These are phyloP conservation scores for Cebidichthys violaceus DNA, from an alignment of 2,113 vertebrate species.

Conservation along the genomic window DNA sequence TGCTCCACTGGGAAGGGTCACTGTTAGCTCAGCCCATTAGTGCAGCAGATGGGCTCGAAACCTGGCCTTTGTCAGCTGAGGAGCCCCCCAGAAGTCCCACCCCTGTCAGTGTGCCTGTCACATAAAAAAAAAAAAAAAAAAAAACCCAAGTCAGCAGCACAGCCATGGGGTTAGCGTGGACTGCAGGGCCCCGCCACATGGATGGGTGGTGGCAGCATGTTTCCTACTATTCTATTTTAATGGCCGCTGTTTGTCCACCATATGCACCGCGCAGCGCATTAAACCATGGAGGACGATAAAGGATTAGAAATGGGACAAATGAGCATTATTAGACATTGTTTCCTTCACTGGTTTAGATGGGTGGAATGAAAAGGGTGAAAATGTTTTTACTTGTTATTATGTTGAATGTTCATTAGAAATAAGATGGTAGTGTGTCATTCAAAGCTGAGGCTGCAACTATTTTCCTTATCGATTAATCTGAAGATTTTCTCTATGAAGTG, in stretches of 20 bases:
- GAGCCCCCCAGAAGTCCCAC: slow-evolving; percentile 64
- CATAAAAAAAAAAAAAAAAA: slow-evolving; percentile 49
- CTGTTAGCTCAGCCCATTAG: slow-evolving; percentile 72
- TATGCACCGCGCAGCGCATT: background rate
- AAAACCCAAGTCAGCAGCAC: slow-evolving; percentile 63
- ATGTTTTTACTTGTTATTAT: background rate
- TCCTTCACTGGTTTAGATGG: slow-evolving; percentile 1
- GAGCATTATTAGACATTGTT: background rate
- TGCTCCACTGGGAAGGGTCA: slow-evolving; percentile 76
- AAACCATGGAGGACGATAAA: background rate
- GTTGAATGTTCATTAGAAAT: slow-evolving; percentile 1
- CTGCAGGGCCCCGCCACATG: slow-evolving; percentile 57
- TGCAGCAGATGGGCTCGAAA: slow-evolving; percentile 81
- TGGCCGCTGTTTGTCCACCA: background rate
- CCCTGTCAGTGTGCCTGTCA: slow-evolving; percentile 62
- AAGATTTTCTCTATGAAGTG: background rate
- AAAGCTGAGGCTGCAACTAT: background rate
- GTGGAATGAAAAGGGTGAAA: background rate
- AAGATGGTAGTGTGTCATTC: background rate
- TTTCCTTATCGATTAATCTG: background rate
- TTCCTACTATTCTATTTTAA: slow-evolving; percentile 21
- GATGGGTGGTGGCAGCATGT: slow-evolving; percentile 46
- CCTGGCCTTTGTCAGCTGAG: slow-evolving; percentile 82
- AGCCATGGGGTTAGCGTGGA: slow-evolving; percentile 52
- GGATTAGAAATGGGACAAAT: background rate